A percentile compares a stretch with the other conserved stretches of the same genome.
Conservation (phyloP, 2,797 vertebrate genomes). For the Distichodus sexfasciatus region DNA sequence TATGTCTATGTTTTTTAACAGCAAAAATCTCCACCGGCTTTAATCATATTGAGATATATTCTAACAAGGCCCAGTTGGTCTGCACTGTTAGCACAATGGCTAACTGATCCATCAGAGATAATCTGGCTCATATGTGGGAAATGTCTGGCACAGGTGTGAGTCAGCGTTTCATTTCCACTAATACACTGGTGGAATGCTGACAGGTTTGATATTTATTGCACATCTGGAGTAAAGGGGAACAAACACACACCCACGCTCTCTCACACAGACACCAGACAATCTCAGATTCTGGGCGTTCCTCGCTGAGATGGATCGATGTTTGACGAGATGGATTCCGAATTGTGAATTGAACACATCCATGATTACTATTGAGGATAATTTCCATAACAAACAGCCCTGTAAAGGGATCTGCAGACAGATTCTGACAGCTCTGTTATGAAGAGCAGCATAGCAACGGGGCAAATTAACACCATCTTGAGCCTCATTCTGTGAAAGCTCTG, state of each 20-base stretch:
- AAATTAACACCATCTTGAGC: constrained; percentile 6
- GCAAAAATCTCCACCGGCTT: no score
- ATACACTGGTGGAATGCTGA: background rate
- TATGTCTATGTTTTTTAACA: no score
- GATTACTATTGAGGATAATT: constrained; percentile 27
- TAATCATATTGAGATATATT: background rate
- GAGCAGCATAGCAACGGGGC: constrained; percentile 5
- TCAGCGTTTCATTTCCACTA: background rate
- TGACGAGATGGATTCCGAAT: constrained; percentile 22
- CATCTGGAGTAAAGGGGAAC: constrained; percentile 35
- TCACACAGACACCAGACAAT: background rate
- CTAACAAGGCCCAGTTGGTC: background rate
- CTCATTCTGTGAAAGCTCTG: constrained; percentile 21
- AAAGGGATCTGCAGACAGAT: background rate
- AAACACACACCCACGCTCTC: no score
- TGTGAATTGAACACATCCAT: constrained; percentile 15
- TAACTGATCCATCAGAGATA: background rate
- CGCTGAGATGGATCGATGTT: background rate
- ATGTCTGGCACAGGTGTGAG: background rate
- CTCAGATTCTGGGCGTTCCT: background rate
- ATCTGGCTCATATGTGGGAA: background rate
- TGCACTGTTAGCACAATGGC: background rate
- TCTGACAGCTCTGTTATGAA: constrained; percentile 5
- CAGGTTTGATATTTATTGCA: constrained; percentile 21
- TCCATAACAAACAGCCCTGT: constrained; percentile 22